Conservation (phyloP, 2,113 vertebrate species). For the Ptychochromis oligacanthus region DNA sequence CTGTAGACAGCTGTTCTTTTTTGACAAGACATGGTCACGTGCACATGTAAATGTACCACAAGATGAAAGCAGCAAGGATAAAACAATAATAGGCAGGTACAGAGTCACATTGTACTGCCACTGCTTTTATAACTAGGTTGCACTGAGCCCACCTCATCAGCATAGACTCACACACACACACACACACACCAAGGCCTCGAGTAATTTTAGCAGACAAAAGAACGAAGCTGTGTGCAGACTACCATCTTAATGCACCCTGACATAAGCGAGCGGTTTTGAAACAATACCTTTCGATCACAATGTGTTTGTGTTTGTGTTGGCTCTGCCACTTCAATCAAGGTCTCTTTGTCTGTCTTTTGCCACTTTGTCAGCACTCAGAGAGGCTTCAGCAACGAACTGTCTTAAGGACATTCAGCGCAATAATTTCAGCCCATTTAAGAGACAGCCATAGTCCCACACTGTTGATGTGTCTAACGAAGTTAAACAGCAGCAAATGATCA, state of each 20-base stretch:
- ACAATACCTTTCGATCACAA: constrained; percentile 60
- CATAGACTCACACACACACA: neutral
- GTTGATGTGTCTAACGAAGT: neutral
- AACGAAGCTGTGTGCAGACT: constrained; percentile 26
- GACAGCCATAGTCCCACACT: neutral
- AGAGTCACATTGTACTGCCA: constrained; percentile 13
- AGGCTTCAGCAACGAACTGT: constrained; percentile 17
- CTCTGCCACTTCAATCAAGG: constrained; percentile 48
- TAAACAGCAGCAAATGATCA: neutral
- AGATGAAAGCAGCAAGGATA: constrained; percentile 4
- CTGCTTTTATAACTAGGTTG: constrained; percentile 26
- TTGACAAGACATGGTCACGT: neutral
- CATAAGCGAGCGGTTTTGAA: constrained; percentile 55
- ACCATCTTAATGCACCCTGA: constrained; percentile 61
- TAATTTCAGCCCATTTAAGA: constrained; percentile 8
- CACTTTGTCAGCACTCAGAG: constrained; percentile 7
- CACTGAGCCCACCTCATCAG: neutral
- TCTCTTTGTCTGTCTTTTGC: constrained; percentile 42
- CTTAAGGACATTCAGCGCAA: constrained; percentile 10
- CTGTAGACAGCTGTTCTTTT: neutral
- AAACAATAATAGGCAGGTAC: constrained; percentile 39
- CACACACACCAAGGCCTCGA: neutral
- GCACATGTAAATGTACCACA: neutral
- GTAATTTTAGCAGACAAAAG: constrained; percentile 65
- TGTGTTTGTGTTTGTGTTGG: constrained; percentile 37